Evolutionary conservation across 2,888 invertebrate genomes (phyloP).

Genomic region (Noctua fimbriata): DNA sequence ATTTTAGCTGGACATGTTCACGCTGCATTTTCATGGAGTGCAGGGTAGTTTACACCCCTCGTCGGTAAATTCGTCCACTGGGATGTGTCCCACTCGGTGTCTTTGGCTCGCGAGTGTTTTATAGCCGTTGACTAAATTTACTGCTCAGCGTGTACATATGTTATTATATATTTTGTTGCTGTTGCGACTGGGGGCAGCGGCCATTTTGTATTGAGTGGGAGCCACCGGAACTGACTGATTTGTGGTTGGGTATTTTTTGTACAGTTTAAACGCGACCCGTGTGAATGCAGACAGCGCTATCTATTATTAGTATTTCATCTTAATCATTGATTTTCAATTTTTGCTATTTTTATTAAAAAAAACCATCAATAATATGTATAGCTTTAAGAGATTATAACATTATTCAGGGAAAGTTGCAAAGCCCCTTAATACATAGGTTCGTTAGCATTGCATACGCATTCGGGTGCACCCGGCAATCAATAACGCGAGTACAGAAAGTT

Average conservation of each 20-base stretch:
- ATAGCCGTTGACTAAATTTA: slow-evolving; percentile 61
- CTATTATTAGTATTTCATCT: neutral
- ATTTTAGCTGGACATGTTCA: slow-evolving; percentile 41
- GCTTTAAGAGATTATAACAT: neutral
- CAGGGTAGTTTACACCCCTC: slow-evolving; percentile 58
- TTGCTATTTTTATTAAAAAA: neutral
- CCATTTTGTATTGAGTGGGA: slow-evolving; percentile 24
- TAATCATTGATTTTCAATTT: neutral
- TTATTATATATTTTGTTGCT: slow-evolving; percentile 19
- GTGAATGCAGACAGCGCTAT: neutral
- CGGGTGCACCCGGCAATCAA: neutral
- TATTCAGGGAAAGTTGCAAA: neutral
- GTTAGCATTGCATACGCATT: neutral
- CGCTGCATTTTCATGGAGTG: slow-evolving; percentile 61
- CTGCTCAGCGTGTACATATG: slow-evolving; percentile 35
- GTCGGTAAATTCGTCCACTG: slow-evolving; percentile 60
- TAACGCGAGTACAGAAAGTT: slow-evolving; percentile 7
- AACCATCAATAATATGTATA: neutral
- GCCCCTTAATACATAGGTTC: neutral
- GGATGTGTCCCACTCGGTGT: slow-evolving; percentile 53
- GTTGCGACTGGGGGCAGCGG: neutral
- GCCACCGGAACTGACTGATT: neutral
- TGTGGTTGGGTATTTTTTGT: neutral
- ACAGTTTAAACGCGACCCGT: neutral
- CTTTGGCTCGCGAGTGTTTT: slow-evolving; percentile 58